phyloP scores from a whole-genome alignment of 2,888 invertebrate genomes.

The Drosophila tripunctata region DNA sequence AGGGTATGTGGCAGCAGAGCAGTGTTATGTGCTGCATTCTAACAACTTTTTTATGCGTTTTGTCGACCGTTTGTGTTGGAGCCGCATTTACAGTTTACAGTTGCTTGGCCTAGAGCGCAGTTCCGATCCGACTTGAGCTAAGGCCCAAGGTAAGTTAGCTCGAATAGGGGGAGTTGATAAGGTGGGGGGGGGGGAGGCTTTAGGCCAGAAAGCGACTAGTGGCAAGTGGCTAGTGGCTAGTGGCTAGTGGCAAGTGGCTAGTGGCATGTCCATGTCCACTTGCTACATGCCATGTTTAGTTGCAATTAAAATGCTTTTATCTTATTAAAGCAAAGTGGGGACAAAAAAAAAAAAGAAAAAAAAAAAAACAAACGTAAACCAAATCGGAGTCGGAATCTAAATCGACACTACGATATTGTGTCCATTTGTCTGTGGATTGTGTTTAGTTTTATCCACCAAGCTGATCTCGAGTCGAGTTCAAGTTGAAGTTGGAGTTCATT shows the following conservation, averaged over 20 bases:
- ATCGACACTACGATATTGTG: conserved; percentile 35
- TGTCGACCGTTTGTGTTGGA: conserved; percentile 27
- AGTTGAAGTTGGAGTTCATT: conserved; percentile 12
- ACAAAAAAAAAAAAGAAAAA: too few species aligned
- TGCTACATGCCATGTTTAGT: conserved; percentile 73
- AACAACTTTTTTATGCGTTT: conserved; percentile 7
- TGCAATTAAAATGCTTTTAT: conserved; percentile 79
- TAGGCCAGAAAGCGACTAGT: background rate
- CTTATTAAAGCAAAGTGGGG: conserved; percentile 73
- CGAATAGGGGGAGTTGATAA: background rate
- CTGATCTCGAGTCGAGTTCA: conserved; percentile 14
- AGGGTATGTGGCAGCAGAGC: background rate
- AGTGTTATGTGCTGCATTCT: background rate
- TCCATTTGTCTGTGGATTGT: conserved; percentile 58
- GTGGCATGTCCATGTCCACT: conserved; percentile 54
- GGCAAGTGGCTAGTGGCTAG: background rate
- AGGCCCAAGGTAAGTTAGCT: background rate
- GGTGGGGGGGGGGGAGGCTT: conserved; percentile 8
- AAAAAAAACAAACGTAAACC: too few species aligned
- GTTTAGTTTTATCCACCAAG: conserved; percentile 25
- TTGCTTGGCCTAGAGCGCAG: conserved; percentile 65
- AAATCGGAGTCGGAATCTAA: conserved; percentile 11
- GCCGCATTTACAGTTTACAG: conserved; percentile 60
- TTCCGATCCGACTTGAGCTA: conserved; percentile 11
- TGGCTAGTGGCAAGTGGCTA: background rate